These are phyloP conservation scores for Thaumetopoea pityocampa DNA, from an alignment of 1,140 invertebrate genomes.

Conservation along the genomic window DNA sequence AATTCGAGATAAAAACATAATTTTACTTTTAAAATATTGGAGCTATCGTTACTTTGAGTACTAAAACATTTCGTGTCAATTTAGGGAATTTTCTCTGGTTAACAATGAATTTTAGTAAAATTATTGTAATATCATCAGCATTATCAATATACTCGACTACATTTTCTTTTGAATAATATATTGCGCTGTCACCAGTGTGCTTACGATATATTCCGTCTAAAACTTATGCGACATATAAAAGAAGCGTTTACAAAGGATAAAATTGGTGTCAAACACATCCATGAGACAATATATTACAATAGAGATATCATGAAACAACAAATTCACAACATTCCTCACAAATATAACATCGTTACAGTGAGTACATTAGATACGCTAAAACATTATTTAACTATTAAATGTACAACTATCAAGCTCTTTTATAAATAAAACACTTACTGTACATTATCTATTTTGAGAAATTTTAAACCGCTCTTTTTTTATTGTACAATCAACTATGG, in stretches of 20 bases:
- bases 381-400: slow-evolving; percentile 37
- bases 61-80: no score
- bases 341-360: slow-evolving; percentile 42
- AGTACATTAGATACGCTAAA: slow-evolving; percentile 30
- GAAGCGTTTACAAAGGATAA: slow-evolving; percentile 19
- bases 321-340: slow-evolving; percentile 25
- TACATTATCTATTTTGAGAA: slow-evolving; percentile 38
- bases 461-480: slow-evolving; percentile 41
- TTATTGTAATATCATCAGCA: no score
- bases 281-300: slow-evolving; percentile 33
- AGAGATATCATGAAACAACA: slow-evolving; percentile 30
- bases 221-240: slow-evolving; percentile 24
- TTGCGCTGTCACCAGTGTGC: no score
- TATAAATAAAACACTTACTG: slow-evolving; percentile 33
- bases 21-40: no score
- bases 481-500: slow-evolving; percentile 30
- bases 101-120: no score
- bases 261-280: slow-evolving; percentile 15
- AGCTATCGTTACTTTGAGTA: no score
- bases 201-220: slow-evolving; percentile 4
- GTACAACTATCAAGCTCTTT: slow-evolving; percentile 38
- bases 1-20: no score
- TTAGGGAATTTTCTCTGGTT: no score
- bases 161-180: no score
- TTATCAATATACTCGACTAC: no score